Conservation (phyloP, 2,888 invertebrate genomes). For the Diarsia mendica region DNA sequence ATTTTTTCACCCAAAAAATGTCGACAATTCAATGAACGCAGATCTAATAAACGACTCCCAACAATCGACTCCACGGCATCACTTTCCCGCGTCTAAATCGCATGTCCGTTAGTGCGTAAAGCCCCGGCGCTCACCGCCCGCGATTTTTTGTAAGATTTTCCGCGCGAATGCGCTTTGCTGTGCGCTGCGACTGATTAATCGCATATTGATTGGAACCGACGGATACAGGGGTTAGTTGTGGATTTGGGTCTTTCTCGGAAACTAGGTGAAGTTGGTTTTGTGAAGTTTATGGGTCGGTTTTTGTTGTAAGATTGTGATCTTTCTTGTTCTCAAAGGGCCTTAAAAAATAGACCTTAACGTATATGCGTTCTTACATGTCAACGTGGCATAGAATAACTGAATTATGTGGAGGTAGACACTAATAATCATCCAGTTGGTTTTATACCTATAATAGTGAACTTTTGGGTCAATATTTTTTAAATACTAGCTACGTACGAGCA, state of each 20-base stretch:
- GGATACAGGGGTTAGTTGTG: conserved; percentile 67
- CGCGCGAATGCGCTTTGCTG: conserved; percentile 84
- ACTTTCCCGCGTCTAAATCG: conserved; percentile 74
- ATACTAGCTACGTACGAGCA: neutral
- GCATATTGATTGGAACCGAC: conserved; percentile 87
- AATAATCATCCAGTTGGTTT: neutral
- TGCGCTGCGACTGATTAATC: conserved; percentile 88
- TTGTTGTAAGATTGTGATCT: conserved; percentile 15
- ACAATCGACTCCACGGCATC: conserved; percentile 69
- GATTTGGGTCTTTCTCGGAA: conserved; percentile 50
- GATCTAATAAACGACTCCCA: conserved; percentile 11
- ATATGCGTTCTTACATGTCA: neutral
- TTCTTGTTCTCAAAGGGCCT: neutral
- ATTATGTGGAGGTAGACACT: neutral
- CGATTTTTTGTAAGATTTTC: conserved; percentile 90
- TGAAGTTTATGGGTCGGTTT: conserved; percentile 17
- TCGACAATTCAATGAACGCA: neutral
- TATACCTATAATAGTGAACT: neutral
- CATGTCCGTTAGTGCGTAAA: conserved; percentile 82
- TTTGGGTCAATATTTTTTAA: neutral
- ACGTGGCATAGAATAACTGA: neutral
- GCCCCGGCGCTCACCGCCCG: conserved; percentile 68
- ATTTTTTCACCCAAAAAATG: neutral
- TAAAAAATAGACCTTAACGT: too few species aligned
- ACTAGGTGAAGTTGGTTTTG: conserved; percentile 46